phyloP scores from a whole-genome alignment of 2,113 vertebrate species.

The Leucosticte australis region DNA sequence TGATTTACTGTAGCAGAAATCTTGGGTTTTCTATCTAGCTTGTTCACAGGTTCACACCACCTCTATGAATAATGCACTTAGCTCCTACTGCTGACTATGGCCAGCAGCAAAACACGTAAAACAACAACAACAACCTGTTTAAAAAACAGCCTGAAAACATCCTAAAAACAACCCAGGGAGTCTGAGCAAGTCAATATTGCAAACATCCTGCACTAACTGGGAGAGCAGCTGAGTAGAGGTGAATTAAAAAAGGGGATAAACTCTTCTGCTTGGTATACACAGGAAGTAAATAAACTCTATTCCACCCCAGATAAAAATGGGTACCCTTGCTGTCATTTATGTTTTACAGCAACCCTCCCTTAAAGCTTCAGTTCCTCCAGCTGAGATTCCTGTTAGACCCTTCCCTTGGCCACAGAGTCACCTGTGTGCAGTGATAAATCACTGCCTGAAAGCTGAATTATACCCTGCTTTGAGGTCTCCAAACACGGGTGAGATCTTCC shows the following conservation, averaged over 20 bases:
- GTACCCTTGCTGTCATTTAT: not conserved
- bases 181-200: not conserved
- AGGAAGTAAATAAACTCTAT: not conserved
- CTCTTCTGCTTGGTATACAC: not conserved
- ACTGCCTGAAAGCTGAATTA: not conserved
- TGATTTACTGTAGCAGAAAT: not conserved
- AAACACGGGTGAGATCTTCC: not conserved
- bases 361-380: not conserved
- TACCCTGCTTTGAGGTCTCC: not conserved
- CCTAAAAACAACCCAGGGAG: not conserved
- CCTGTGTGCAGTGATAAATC: not conserved
- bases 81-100: not conserved
- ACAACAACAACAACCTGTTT: not conserved
- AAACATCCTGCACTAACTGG: not conserved
- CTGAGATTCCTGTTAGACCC: not conserved
- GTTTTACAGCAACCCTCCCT: not conserved
- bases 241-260: not conserved
- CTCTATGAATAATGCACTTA: not conserved
- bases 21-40: not conserved
- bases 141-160: not conserved
- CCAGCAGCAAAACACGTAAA: not conserved
- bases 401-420: not conserved
- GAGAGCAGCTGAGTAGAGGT: not conserved
- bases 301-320: not conserved
- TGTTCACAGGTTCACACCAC: not conserved